These are phyloP conservation scores for Bungarus multicinctus DNA, from an alignment of 2,113 vertebrate genomes.

Conservation along the genomic window DNA sequence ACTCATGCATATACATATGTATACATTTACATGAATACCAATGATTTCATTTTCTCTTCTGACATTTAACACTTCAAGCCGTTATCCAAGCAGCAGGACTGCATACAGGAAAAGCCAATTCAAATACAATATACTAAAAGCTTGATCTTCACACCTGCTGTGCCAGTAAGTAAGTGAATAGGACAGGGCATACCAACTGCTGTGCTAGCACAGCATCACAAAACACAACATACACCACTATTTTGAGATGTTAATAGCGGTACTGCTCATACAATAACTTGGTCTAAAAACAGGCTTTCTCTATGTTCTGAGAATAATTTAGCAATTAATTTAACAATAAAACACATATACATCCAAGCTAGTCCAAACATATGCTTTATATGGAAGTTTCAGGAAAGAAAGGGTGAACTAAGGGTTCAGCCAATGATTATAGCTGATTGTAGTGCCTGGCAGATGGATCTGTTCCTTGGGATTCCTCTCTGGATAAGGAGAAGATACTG, in stretches of 20 bases:
- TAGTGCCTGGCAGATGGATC: background rate
- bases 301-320: fast-evolving
- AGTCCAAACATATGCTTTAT: background rate
- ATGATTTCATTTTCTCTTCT: conserved; percentile 6
- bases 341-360: background rate
- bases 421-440: background rate
- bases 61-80: conserved; percentile 1
- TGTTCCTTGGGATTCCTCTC: background rate
- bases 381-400: background rate
- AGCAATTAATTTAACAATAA: background rate
- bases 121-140: conserved; percentile 17
- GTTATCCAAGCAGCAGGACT: conserved; percentile 9
- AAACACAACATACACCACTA: background rate
- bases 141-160: conserved; percentile 7
- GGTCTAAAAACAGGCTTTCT: background rate
- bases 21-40: background rate
- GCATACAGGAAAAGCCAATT: conserved; percentile 10
- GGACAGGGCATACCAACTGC: conserved; percentile 7
- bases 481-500: background rate
- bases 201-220: conserved; percentile 8
- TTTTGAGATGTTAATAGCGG: background rate
- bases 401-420: background rate
- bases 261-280: background rate
- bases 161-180: conserved; percentile 16
- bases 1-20: background rate